Base-by-base conservation (phyloP, 2,797 vertebrate species). In the Trachurus trachurus region DNA sequence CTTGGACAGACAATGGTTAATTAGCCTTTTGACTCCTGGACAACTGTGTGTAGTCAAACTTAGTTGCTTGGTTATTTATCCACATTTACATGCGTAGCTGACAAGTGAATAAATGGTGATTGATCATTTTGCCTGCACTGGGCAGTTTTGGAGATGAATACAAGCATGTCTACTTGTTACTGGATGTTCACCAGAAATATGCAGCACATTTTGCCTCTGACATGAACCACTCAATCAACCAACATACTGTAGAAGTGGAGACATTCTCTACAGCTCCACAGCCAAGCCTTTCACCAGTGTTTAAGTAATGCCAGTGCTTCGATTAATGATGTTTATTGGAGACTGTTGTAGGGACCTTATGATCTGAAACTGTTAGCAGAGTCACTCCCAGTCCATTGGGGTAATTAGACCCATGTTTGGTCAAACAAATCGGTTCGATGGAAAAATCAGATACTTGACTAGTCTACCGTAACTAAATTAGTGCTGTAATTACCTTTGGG, bases 401-500 rank as follows among this genome's bases (percentile, higher is more conserved):
- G 72, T 89, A 82, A 90, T 93, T 90, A 90, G 74, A 74, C 34
- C 75, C 72, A 63, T 72, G 84, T 73, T 70, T 93, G 84, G 82
- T 85, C 87, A 91, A 90, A 90, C 84, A 89, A 92, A 91, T 87
- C 42, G 68, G 80, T 79, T 90, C 76, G 84, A 84, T 88, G 71
- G 78, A 72, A 83, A 87, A 91, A 93, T 94, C 86, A 83, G 82
- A 91, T 90, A 90, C 73, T 68, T 75, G 78, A 73, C 83, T 76
- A 86, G 80, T 86, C 83, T 80, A 87, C 83, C 87, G 81, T 87
- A 87, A 88, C 88, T 79, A 89, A 93, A 94, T 93, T 91, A 92
- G 87, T 86, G 82, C 84, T 81, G 84, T 91, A 92, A 94, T 94
- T 93, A 94, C 84, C 81, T 88, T 66, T 61, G 66, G 82, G 83